A percentile compares a stretch with the other conserved stretches of the same genome.
These are phyloP conservation scores for Danionella dracula DNA, from an alignment of 2,797 vertebrate genomes.

Conservation along the genomic window DNA sequence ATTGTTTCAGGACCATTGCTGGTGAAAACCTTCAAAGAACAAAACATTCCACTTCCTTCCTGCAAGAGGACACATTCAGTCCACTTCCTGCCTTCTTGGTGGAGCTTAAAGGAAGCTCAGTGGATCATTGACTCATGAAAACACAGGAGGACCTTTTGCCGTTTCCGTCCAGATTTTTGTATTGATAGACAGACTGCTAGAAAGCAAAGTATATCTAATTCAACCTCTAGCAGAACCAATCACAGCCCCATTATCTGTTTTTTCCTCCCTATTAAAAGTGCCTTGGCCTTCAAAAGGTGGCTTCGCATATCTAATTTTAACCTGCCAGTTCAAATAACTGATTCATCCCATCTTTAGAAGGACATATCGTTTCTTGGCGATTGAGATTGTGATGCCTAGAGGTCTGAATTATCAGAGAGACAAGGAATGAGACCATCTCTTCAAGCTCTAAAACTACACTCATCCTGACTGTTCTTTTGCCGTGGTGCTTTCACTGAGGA, in stretches of 20 bases:
- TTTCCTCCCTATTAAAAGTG: constrained; percentile 19
- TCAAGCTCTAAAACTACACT: background rate
- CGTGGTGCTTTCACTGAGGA: background rate
- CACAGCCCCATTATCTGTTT: background rate
- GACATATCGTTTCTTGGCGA: background rate
- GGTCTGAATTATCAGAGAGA: background rate
- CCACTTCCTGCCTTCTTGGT: background rate
- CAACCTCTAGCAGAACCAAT: background rate
- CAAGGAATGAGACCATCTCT: constrained; percentile 9
- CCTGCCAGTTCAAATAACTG: background rate
- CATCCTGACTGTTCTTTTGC: background rate
- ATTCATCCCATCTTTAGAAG: background rate
- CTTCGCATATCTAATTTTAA: background rate
- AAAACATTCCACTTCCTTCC: background rate
- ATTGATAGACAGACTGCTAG: constrained; percentile 3
- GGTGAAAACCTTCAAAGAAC: background rate
- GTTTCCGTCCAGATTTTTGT: background rate
- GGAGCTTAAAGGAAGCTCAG: background rate
- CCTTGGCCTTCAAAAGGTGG: background rate
- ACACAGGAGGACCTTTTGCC: constrained; percentile 12
- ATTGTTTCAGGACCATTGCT: background rate
- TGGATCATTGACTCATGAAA: constrained; percentile 21
- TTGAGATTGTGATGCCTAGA: background rate
- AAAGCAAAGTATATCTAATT: background rate
- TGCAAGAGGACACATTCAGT: background rate